These are phyloP conservation scores for Antitype chi DNA, from an alignment of 2,888 invertebrate genomes.

Conservation along the genomic window DNA sequence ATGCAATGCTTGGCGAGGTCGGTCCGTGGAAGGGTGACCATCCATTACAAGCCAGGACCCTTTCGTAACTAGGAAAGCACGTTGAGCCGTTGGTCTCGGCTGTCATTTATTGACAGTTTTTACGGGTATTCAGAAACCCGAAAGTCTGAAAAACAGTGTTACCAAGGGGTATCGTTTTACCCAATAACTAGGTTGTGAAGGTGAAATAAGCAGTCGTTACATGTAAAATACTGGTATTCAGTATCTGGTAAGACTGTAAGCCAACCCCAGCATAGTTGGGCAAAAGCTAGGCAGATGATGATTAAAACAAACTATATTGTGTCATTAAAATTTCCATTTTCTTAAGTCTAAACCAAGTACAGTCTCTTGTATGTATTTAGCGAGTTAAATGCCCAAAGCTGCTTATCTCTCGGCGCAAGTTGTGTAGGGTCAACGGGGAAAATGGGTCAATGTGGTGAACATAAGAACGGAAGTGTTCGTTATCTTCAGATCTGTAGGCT, in stretches of 20 bases:
- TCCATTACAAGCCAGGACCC: background rate
- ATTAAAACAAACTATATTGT: background rate
- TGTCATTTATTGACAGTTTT: background rate
- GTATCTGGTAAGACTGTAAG: background rate
- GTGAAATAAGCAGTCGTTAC: background rate
- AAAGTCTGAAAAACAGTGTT: background rate
- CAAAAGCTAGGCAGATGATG: background rate
- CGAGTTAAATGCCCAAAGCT: constrained; percentile 54
- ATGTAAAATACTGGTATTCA: no score
- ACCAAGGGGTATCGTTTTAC: no score
- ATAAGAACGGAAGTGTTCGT: constrained; percentile 16
- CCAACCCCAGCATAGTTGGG: background rate
- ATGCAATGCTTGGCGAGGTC: no score
- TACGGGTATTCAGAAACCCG: background rate
- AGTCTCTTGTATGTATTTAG: constrained; percentile 38
- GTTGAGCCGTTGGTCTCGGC: background rate
- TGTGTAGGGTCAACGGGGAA: constrained; percentile 46
- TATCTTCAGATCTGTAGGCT: constrained; percentile 39
- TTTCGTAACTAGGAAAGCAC: background rate
- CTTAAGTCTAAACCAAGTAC: constrained; percentile 18
- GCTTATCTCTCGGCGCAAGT: constrained; percentile 52
- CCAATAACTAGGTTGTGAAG: no score
- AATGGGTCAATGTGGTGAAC: constrained; percentile 32
- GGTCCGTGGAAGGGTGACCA: background rate
- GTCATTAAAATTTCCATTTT: constrained; percentile 24